Evolutionary conservation across 1,140 invertebrate genomes (phyloP).

Genomic region (Neomicropteryx cornuta): DNA sequence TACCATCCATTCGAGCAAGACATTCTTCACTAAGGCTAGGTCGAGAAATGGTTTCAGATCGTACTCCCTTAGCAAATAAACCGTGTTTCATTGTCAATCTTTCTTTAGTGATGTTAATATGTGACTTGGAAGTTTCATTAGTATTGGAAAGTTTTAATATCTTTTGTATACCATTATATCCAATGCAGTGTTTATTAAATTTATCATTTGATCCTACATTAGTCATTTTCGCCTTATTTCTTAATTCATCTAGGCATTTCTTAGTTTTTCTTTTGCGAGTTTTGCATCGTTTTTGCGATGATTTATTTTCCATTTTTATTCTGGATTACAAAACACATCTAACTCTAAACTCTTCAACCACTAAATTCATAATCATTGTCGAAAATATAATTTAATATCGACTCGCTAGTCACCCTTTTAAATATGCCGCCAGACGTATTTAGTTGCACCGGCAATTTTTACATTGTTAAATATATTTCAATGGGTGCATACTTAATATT

Average conservation of each 20-base stretch:
- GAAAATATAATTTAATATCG: too few species aligned
- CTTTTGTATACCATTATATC: constrained; percentile 5
- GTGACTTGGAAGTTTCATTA: constrained; percentile 16
- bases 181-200: background rate
- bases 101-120: constrained; percentile 18
- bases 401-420: too few species aligned
- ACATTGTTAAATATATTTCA: too few species aligned
- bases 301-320: constrained; percentile 14
- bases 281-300: constrained; percentile 8
- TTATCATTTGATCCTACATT: background rate
- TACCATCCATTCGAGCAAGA: constrained; percentile 11
- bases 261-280: constrained; percentile 23
- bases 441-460: too few species aligned
- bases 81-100: constrained; percentile 11
- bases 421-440: too few species aligned
- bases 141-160: constrained; percentile 8
- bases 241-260: constrained; percentile 24
- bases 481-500: too few species aligned
- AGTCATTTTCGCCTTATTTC: constrained; percentile 16
- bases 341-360: too few species aligned
- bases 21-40: constrained; percentile 13
- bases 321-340: too few species aligned
- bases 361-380: too few species aligned
- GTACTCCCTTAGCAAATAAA: constrained; percentile 22
- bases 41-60: constrained; percentile 26